Conservation (phyloP, 1,140 invertebrate species). For the Drosophila nannoptera region DNA sequence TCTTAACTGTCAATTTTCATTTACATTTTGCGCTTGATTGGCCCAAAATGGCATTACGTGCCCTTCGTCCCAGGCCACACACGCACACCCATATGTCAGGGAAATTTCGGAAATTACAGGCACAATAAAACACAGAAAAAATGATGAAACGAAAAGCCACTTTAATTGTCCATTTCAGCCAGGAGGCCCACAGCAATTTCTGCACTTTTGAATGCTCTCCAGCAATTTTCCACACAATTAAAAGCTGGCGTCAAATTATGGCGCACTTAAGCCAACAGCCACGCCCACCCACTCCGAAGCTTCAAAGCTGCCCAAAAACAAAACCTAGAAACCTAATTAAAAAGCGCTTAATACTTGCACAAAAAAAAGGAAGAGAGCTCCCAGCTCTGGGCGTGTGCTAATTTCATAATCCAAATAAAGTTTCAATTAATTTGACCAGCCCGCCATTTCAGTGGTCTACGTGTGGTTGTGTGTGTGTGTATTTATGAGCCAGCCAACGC, state of each 20-base stretch:
- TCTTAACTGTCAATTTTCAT: conserved; percentile 70
- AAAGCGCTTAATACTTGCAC: conserved; percentile 61
- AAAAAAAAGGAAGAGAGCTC: conserved; percentile 19
- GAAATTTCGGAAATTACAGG: too few relatives aligned
- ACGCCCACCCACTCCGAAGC: conserved; percentile 28
- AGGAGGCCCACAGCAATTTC: conserved; percentile 26
- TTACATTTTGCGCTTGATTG: conserved; percentile 67
- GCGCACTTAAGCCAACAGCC: conserved; percentile 24
- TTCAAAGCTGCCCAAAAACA: conserved; percentile 43
- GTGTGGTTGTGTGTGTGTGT: conserved; percentile 6
- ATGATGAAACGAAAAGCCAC: conserved; percentile 27
- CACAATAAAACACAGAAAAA: not conserved
- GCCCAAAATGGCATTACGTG: conserved; percentile 21
- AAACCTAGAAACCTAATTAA: conserved; percentile 63
- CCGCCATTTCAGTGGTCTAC: conserved; percentile 39
- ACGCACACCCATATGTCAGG: not conserved
- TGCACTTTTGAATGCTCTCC: conserved; percentile 36
- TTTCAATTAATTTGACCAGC: conserved; percentile 68
- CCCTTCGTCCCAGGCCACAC: not conserved
- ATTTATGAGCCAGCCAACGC: not conserved
- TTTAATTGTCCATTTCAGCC: conserved; percentile 55
- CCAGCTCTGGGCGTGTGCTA: conserved; percentile 61
- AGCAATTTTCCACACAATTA: conserved; percentile 63
- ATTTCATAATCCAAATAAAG: conserved; percentile 75
- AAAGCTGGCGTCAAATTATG: conserved; percentile 59